Evolutionary conservation across 2,888 invertebrate genomes (phyloP).

Genomic region (Listrodromus nycthemerus): DNA sequence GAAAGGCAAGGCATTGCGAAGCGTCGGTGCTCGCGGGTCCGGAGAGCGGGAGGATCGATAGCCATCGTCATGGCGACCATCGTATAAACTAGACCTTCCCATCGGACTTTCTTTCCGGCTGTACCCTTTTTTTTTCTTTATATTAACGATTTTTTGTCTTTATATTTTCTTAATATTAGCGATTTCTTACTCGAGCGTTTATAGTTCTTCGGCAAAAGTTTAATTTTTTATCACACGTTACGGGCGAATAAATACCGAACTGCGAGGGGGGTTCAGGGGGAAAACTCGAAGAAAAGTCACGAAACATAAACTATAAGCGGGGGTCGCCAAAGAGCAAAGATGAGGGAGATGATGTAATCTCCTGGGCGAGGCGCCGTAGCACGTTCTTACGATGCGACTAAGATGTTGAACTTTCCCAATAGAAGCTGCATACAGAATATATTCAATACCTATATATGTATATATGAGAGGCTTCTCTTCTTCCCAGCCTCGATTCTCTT

Average conservation of each 20-base stretch:
- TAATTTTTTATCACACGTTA: not conserved
- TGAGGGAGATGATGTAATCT: slow-evolving; percentile 34
- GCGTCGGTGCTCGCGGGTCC: slow-evolving; percentile 63
- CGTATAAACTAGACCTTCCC: slow-evolving; percentile 74
- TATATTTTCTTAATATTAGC: not conserved
- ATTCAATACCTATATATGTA: not conserved
- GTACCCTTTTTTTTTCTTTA: slow-evolving; percentile 13
- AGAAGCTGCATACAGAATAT: not conserved
- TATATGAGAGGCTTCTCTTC: not conserved
- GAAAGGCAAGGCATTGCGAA: slow-evolving; percentile 60
- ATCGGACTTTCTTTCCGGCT: slow-evolving; percentile 59
- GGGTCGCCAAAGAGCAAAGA: not conserved
- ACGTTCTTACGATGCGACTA: slow-evolving; percentile 37
- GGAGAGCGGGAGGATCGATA: slow-evolving; percentile 76
- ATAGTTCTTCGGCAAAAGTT: not conserved
- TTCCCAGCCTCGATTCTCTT: not conserved
- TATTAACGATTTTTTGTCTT: no score
- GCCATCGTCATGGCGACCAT: slow-evolving; percentile 80
- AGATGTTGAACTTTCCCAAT: not conserved
- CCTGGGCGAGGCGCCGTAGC: slow-evolving; percentile 18
- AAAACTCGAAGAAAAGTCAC: not conserved
- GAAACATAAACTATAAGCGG: not conserved
- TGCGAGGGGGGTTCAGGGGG: not conserved
- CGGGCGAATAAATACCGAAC: not conserved
- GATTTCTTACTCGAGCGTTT: not conserved